A percentile compares a stretch with the other conserved stretches of the same genome.
These are phyloP conservation scores for Trogon surrucura DNA, from an alignment of 2,113 vertebrate genomes.

Conservation along the genomic window DNA sequence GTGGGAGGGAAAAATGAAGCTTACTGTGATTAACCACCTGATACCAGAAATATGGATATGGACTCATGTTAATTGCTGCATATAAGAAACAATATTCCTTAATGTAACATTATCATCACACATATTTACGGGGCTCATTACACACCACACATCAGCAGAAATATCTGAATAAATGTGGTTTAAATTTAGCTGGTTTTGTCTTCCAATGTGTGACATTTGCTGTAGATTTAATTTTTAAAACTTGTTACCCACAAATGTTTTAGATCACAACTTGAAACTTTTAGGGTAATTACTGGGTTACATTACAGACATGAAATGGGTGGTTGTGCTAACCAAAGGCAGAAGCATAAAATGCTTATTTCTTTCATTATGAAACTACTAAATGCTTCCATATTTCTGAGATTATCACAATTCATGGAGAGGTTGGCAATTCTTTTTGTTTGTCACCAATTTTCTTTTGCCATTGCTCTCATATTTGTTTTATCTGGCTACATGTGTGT, in stretches of 20 bases:
- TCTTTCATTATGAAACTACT: constrained; percentile 26
- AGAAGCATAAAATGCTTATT: constrained; percentile 16
- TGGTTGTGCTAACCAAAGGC: constrained; percentile 23
- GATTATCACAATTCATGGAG: not conserved
- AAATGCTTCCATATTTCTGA: constrained; percentile 34
- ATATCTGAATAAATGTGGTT: constrained; percentile 9
- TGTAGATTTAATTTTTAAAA: constrained; percentile 12
- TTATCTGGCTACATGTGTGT: not conserved
- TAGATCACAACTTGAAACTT: constrained; percentile 25
- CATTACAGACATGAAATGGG: constrained; percentile 6
- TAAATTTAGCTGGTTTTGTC: not conserved
- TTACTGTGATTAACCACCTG: not conserved
- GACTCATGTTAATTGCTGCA: not conserved
- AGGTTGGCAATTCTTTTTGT: not conserved
- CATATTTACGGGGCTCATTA: not conserved
- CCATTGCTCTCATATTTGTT: not conserved
- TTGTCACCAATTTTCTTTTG: not conserved
- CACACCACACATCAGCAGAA: not conserved
- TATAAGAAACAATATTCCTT: not conserved
- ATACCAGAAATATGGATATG: not conserved
- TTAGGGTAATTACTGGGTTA: constrained; percentile 14
- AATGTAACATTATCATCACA: not conserved
- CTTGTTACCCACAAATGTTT: constrained; percentile 16
- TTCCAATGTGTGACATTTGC: not conserved
- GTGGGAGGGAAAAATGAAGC: not conserved